Evolutionary conservation across 1,140 invertebrate species (phyloP).

Genomic region (Anagrus nilaparvatae): DNA sequence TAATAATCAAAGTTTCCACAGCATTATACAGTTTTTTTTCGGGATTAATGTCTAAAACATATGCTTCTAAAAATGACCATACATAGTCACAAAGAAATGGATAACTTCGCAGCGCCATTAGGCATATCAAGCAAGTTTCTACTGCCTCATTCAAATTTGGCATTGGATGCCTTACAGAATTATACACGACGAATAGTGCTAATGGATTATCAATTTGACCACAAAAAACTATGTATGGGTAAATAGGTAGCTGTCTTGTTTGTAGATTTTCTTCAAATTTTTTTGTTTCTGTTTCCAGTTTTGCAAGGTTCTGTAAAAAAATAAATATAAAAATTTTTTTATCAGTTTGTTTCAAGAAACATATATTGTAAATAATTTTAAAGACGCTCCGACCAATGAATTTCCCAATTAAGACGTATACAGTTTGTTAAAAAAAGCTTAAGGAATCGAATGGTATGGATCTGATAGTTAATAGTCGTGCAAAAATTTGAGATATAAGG

Average conservation of each 20-base stretch:
- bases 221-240: slow-evolving; percentile 5
- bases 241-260: background rate
- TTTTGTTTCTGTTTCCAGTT: background rate
- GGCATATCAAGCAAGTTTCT: background rate
- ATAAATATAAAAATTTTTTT: too few relatives aligned
- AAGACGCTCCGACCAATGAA: too few relatives aligned
- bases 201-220: background rate
- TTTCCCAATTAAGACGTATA: too few relatives aligned
- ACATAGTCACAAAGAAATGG: too few relatives aligned
- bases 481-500: too few relatives aligned
- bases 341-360: too few relatives aligned
- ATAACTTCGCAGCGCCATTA: too few relatives aligned
- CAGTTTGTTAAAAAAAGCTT: too few relatives aligned
- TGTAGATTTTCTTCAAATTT: background rate
- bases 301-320: too few relatives aligned
- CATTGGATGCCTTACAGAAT: background rate
- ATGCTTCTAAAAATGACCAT: background rate
- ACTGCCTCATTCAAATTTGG: background rate
- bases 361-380: too few relatives aligned
- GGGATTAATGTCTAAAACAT: background rate
- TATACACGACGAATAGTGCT: background rate
- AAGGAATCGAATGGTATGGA: too few relatives aligned
- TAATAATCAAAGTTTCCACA: background rate
- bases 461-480: too few relatives aligned
- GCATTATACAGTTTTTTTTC: background rate